phyloP scores from a whole-genome alignment of 2,113 vertebrate genomes.

The Neoarius graeffei region DNA sequence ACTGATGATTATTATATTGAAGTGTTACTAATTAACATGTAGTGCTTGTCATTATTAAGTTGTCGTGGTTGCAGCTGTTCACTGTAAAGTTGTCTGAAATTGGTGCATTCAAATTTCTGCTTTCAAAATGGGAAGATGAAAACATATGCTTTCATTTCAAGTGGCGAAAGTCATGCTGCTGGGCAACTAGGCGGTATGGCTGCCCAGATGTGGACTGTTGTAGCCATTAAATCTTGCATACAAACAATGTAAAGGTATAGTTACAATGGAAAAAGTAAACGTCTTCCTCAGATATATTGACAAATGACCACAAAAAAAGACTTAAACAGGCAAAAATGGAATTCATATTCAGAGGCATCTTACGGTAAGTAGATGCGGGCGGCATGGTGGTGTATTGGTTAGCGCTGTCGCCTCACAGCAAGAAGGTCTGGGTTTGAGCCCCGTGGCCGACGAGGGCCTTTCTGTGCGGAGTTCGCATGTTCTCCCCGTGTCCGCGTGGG shows the following conservation, averaged over 20 bases:
- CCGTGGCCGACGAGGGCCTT: too few relatives aligned
- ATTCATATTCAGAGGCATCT: not conserved
- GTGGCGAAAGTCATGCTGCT: not conserved
- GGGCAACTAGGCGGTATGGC: not conserved
- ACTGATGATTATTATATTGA: not conserved
- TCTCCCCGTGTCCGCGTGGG: too few relatives aligned
- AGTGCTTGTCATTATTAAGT: not conserved
- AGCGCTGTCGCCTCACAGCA: too few relatives aligned
- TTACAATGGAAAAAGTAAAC: too few relatives aligned
- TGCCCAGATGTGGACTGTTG: not conserved
- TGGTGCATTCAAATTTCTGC: too few relatives aligned
- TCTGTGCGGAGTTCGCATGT: too few relatives aligned
- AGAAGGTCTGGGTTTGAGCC: too few relatives aligned
- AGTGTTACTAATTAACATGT: not conserved
- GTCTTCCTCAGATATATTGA: not conserved
- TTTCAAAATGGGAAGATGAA: not conserved
- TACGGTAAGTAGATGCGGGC: too few relatives aligned
- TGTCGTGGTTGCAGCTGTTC: not conserved
- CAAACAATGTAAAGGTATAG: not conserved
- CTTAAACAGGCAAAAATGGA: too few relatives aligned
- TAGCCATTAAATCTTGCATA: not conserved
- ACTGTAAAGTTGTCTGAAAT: not conserved
- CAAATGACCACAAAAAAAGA: not conserved
- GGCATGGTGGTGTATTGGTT: too few relatives aligned
- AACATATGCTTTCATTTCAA: conserved; percentile 16